A percentile compares a stretch with the other conserved stretches of the same genome.
phyloP scores from a whole-genome alignment of 2,888 invertebrate species.

The Tridacna gigas region DNA sequence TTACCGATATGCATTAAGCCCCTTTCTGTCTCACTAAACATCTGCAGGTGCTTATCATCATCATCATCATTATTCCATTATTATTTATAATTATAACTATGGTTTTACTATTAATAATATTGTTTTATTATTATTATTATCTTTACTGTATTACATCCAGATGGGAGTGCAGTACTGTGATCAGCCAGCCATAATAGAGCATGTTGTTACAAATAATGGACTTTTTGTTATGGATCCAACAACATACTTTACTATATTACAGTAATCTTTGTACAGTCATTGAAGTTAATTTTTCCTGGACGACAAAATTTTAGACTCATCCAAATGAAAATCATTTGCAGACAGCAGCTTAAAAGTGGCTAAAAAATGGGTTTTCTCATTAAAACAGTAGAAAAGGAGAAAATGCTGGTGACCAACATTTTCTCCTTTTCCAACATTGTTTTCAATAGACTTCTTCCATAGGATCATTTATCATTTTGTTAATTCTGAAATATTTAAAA shows the following conservation, averaged over 20 bases:
- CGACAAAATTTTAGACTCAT: too few species aligned
- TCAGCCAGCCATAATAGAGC: conserved; percentile 16
- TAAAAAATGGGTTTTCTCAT: too few species aligned
- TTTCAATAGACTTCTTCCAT: too few species aligned
- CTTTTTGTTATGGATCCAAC: neutral
- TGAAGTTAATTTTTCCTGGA: too few species aligned
- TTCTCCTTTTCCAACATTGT: too few species aligned
- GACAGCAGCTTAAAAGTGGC: too few species aligned
- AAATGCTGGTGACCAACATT: too few species aligned
- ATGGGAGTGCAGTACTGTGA: conserved; percentile 33
- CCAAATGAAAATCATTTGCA: too few species aligned
- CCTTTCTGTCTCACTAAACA: neutral
- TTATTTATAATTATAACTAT: neutral
- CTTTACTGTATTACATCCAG: neutral
- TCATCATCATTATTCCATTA: neutral
- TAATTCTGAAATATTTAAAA: too few species aligned
- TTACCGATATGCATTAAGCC: too few species aligned
- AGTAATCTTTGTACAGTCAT: neutral
- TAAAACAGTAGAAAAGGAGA: too few species aligned
- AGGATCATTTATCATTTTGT: too few species aligned
- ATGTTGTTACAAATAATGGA: conserved; percentile 18
- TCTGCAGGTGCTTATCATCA: neutral
- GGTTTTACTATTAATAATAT: neutral
- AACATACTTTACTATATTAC: conserved; percentile 7
- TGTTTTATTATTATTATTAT: neutral